Evolutionary conservation across 2,888 invertebrate genomes (phyloP).

Genomic region (Chrysomela aeneicollis): DNA sequence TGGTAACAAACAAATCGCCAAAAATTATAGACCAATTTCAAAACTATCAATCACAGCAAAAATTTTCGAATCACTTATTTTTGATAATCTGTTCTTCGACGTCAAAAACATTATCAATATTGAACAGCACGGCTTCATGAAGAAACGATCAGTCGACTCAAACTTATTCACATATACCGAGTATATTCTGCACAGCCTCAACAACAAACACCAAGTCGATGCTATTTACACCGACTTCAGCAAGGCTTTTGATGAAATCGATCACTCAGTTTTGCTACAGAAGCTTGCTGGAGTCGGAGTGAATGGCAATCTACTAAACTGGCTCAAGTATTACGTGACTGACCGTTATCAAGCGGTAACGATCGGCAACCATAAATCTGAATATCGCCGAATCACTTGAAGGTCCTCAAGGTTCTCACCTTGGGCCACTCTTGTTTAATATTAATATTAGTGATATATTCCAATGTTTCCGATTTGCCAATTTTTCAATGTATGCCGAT

Average conservation of each 20-base stretch:
- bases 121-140: slow-evolving; percentile 18
- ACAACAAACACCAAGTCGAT: neutral
- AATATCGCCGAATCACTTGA: slow-evolving; percentile 15
- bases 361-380: neutral
- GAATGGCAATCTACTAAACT: slow-evolving; percentile 7
- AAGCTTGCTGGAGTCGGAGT: slow-evolving; percentile 14
- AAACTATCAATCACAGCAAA: slow-evolving; percentile 14
- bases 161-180: neutral
- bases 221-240: slow-evolving; percentile 14
- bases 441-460: slow-evolving; percentile 13
- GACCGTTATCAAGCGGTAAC: neutral
- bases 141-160: slow-evolving; percentile 2
- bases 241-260: slow-evolving; percentile 15
- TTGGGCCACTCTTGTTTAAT: neutral
- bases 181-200: neutral
- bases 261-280: slow-evolving; percentile 13
- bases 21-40: slow-evolving; percentile 15
- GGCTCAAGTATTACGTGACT: neutral
- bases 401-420: slow-evolving; percentile 10
- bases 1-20: neutral
- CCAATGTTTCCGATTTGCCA: slow-evolving; percentile 11
- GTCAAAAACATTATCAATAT: slow-evolving; percentile 11
- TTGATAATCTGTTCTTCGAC: slow-evolving; percentile 2
- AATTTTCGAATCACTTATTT: slow-evolving; percentile 14
- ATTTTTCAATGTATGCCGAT: slow-evolving; percentile 12